These are phyloP conservation scores for Triplophysa rosa DNA, from an alignment of 2,113 vertebrate genomes.

Conservation along the genomic window DNA sequence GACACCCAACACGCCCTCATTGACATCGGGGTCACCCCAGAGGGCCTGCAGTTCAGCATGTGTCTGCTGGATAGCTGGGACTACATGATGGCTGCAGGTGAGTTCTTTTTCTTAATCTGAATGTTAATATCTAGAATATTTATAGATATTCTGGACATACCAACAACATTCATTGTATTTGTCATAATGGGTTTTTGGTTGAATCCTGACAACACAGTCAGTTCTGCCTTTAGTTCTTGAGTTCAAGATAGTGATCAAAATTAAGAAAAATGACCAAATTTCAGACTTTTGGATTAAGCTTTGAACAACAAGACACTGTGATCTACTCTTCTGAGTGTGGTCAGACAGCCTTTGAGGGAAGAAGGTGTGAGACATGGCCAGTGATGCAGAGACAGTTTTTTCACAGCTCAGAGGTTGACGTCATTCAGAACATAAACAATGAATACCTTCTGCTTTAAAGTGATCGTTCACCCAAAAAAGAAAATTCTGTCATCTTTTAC, in stretches of 20 bases:
- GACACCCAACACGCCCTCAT: slow-evolving; percentile 82
- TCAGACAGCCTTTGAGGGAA: slow-evolving; percentile 15
- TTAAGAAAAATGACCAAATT: slow-evolving; percentile 3
- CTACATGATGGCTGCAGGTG: slow-evolving; percentile 98
- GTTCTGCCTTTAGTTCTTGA: no score
- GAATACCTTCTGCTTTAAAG: not conserved
- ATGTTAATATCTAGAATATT: no score
- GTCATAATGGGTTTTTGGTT: no score
- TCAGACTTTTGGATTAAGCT: not conserved
- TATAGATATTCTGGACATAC: no score
- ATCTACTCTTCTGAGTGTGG: slow-evolving; percentile 38
- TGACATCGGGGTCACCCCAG: slow-evolving; percentile 84
- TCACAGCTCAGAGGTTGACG: slow-evolving; percentile 1
- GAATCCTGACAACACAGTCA: not conserved
- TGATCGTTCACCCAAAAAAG: no score
- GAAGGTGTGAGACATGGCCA: slow-evolving; percentile 18
- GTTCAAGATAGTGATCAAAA: not conserved
- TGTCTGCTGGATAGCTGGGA: slow-evolving; percentile 96
- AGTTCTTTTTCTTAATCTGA: slow-evolving; percentile 52
- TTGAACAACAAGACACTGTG: slow-evolving; percentile 38
- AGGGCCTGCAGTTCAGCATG: slow-evolving; percentile 92
- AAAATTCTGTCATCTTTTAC: no score
- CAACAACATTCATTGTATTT: no score
- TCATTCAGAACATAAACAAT: not conserved
- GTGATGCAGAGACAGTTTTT: slow-evolving; percentile 13